phyloP scores from a whole-genome alignment of 2,888 invertebrate species.

The Drosophila paranaensis region DNA sequence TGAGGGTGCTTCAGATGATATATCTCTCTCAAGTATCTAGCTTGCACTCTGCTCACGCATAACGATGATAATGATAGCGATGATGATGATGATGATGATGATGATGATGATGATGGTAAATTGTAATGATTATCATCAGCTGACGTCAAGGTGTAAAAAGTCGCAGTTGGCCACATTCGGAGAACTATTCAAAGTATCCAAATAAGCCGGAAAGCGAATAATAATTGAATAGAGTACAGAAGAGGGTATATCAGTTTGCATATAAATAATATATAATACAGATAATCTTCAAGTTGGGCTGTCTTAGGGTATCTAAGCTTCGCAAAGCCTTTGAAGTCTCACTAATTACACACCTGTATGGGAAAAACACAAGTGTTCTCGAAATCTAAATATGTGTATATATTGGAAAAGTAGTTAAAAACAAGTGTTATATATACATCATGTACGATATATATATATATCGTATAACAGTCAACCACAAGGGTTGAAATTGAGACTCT shows the following conservation, averaged over 20 bases:
- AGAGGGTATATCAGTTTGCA: not conserved
- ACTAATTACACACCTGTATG: not conserved
- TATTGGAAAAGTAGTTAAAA: not conserved
- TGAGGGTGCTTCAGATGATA: conserved; percentile 16
- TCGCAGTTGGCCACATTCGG: conserved; percentile 15
- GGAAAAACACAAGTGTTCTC: conserved; percentile 5
- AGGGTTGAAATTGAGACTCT: conserved; percentile 4
- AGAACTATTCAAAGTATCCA: conserved; percentile 20
- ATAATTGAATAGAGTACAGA: not conserved
- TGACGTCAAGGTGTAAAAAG: conserved; percentile 38
- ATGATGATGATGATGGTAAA: conserved; percentile 9
- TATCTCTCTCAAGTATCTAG: conserved; percentile 13
- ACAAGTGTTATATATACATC: not conserved
- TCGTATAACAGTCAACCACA: not conserved
- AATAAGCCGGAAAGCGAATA: not conserved
- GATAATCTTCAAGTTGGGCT: not conserved
- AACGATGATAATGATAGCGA: not conserved
- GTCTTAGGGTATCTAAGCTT: too few relatives aligned
- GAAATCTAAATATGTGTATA: not conserved
- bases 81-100: not conserved
- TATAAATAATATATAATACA: not conserved
- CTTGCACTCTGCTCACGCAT: conserved; percentile 23
- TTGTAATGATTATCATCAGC: conserved; percentile 22
- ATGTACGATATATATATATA: not conserved
- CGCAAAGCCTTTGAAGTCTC: not conserved